phyloP scores from a whole-genome alignment of 1,140 invertebrate genomes.

The Augochlora pura region DNA sequence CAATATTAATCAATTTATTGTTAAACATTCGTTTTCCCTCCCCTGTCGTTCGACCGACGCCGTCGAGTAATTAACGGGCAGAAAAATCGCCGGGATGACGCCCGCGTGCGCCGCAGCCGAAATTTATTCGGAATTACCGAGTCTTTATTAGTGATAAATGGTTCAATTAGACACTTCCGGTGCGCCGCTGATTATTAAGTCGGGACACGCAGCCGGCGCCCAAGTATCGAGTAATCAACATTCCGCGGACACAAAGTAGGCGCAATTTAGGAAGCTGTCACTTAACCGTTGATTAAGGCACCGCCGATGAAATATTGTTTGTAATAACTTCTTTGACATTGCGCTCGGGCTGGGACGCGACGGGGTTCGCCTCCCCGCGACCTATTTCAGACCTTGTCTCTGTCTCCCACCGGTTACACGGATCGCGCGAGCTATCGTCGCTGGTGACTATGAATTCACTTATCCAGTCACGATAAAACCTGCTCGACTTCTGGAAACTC shows the following conservation, averaged over 20 bases:
- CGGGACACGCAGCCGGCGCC: constrained; percentile 41
- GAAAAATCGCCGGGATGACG: background rate
- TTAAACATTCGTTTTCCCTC: background rate
- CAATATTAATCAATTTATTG: no score
- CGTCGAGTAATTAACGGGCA: background rate
- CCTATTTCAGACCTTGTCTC: no score
- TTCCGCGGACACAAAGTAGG: constrained; percentile 55
- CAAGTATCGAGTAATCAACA: constrained; percentile 59
- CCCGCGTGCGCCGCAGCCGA: background rate
- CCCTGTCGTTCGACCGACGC: no score
- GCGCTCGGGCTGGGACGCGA: no score
- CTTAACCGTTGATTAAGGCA: constrained; percentile 32
- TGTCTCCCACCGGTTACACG: no score
- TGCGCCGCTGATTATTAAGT: constrained; percentile 28
- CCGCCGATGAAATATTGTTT: background rate
- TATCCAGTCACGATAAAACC: no score
- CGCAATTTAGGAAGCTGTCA: constrained; percentile 50
- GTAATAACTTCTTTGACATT: constrained; percentile 1
- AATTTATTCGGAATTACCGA: constrained; percentile 27
- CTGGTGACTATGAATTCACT: no score
- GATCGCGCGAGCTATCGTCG: no score
- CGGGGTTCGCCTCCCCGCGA: no score
- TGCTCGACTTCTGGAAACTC: no score
- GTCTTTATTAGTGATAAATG: constrained; percentile 51
- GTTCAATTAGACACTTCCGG: constrained; percentile 44